Conservation (phyloP, 2,797 vertebrate species). For the Leptodactylus fallax region DNA sequence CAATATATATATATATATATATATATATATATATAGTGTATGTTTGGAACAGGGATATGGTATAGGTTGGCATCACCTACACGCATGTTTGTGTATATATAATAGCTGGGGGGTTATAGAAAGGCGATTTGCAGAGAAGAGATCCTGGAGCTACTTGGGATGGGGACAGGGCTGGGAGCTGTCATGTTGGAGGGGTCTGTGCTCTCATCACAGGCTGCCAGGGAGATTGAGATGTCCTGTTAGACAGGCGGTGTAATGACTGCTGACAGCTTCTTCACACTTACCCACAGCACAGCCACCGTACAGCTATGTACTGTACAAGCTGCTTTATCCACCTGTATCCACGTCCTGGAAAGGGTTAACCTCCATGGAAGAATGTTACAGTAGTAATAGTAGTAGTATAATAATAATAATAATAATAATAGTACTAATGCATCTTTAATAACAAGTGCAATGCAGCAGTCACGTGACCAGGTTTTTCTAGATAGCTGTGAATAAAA, state of each 20-base stretch:
- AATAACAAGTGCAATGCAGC: constrained; percentile 32
- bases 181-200: constrained; percentile 25
- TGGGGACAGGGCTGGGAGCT: not conserved
- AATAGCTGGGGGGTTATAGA: not conserved
- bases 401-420: not conserved
- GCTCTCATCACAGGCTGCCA: constrained; percentile 17
- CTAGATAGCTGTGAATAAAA: constrained; percentile 59
- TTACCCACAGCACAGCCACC: not conserved
- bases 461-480: constrained; percentile 42
- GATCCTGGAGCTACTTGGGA: not conserved
- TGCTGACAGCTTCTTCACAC: constrained; percentile 58
- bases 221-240: constrained; percentile 61
- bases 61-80: not conserved
- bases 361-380: not conserved
- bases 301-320: not conserved
- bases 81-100: not conserved
- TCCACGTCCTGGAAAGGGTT: not conserved
- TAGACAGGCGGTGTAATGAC: constrained; percentile 59
- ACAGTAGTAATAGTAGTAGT: not conserved
- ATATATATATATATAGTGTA: too few relatives aligned
- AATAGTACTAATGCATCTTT: not conserved
- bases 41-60: too few relatives aligned
- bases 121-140: not conserved
- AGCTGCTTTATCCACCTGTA: not conserved
- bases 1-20: too few relatives aligned